Conservation (phyloP, 2,888 invertebrate species). For the Sthenelais limicola region DNA sequence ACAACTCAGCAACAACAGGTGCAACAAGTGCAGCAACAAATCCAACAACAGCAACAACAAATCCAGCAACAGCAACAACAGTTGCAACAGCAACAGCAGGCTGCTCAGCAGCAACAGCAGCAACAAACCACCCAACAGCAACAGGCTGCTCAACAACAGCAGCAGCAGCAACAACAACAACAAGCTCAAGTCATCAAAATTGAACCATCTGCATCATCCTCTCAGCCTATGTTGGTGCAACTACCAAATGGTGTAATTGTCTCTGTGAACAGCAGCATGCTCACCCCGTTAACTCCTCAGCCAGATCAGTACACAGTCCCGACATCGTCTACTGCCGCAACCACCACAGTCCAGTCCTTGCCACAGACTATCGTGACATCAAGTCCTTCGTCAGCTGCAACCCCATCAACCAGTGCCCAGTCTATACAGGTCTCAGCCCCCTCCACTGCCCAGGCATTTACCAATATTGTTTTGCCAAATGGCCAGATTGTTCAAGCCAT, state of each 20-base stretch:
- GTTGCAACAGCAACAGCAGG: constrained; percentile 22
- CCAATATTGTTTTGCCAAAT: constrained; percentile 49
- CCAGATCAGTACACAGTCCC: background rate
- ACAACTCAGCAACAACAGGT: background rate
- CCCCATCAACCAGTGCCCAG: background rate
- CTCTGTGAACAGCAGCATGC: constrained; percentile 50
- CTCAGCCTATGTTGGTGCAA: constrained; percentile 33
- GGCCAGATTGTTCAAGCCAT: constrained; percentile 52
- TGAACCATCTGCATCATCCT: constrained; percentile 15
- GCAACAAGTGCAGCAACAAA: background rate
- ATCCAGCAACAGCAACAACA: constrained; percentile 22
- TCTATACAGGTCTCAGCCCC: background rate
- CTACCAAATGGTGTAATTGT: constrained; percentile 17
- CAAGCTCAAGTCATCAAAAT: background rate
- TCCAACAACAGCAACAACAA: background rate
- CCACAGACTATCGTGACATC: constrained; percentile 33
- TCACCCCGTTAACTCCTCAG: constrained; percentile 58
- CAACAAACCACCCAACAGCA: constrained; percentile 6
- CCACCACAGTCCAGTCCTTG: constrained; percentile 29
- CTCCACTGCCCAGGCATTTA: constrained; percentile 15
- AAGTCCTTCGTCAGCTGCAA: constrained; percentile 8
- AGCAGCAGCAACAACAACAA: constrained; percentile 27
- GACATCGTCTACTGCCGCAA: constrained; percentile 1
- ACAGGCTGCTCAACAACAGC: constrained; percentile 28
- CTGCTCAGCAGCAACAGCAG: constrained; percentile 26